Evolutionary conservation across 1,140 invertebrate species (phyloP).

Genomic region (Psilanteris sp.): DNA sequence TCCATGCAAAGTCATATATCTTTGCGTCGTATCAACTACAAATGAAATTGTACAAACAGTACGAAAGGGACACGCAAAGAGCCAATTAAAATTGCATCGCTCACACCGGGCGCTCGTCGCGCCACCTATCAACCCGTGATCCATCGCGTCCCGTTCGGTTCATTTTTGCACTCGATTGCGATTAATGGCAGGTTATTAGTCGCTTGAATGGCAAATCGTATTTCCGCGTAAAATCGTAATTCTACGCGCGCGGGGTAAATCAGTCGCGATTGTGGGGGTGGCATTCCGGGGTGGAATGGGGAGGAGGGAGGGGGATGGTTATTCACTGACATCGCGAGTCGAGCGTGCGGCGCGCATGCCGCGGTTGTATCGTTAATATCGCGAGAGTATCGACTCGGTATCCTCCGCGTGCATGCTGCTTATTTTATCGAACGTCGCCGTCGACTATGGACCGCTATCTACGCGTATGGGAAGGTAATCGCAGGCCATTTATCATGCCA

Average conservation of each 20-base stretch:
- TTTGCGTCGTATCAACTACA: constrained; percentile 36
- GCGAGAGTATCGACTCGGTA: constrained; percentile 59
- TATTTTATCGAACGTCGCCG: constrained; percentile 53
- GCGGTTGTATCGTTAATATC: constrained; percentile 59
- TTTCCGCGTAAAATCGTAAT: constrained; percentile 55
- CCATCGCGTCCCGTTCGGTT: not conserved
- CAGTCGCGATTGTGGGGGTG: no score
- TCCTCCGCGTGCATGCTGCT: constrained; percentile 34
- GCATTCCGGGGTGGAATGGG: no score
- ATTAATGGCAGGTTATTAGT: constrained; percentile 55
- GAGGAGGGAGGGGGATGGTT: constrained; percentile 19
- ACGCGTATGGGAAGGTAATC: constrained; percentile 61
- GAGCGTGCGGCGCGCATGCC: constrained; percentile 19
- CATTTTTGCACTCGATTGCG: constrained; percentile 18
- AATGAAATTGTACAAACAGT: constrained; percentile 35
- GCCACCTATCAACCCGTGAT: constrained; percentile 11
- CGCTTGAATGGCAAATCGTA: constrained; percentile 36
- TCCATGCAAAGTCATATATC: constrained; percentile 14
- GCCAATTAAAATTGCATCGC: constrained; percentile 55
- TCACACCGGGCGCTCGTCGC: constrained; percentile 21
- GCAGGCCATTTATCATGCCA: constrained; percentile 63
- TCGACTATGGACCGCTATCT: constrained; percentile 45
- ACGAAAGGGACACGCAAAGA: constrained; percentile 45
- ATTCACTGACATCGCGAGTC: constrained; percentile 38
- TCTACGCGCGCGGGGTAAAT: constrained; percentile 9